Evolutionary conservation across 2,797 vertebrate species (phyloP).

Genomic region (Pantherophis alleghaniensis): DNA sequence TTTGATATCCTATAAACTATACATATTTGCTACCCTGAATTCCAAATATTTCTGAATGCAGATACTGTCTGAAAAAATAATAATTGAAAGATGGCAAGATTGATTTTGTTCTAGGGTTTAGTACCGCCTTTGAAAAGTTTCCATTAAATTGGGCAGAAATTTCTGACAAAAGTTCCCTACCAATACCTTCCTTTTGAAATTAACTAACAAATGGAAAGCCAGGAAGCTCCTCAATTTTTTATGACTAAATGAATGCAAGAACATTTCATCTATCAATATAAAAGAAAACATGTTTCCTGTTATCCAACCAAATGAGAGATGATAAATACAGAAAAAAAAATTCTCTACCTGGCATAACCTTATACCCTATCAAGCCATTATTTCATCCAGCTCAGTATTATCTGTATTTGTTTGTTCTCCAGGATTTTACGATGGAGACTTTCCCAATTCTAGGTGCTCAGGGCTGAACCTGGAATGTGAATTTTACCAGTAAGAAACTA

Average conservation of each 20-base stretch:
- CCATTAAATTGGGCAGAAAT: not conserved
- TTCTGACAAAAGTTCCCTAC: not conserved
- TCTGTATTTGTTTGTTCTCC: not conserved
- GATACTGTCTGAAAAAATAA: conserved; percentile 4
- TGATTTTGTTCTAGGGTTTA: not conserved
- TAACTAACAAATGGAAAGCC: not conserved
- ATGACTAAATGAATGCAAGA: not conserved
- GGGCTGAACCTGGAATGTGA: not conserved
- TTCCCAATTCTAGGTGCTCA: not conserved
- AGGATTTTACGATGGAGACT: not conserved
- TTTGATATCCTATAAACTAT: conserved; percentile 30
- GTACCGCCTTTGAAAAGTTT: not conserved
- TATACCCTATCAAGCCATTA: not conserved
- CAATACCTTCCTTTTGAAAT: not conserved
- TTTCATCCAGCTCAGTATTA: not conserved
- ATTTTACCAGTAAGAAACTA: not conserved
- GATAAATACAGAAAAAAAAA: not conserved
- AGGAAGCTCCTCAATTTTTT: not conserved
- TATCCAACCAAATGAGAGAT: not conserved
- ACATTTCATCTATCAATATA: not conserved
- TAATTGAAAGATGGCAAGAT: not conserved
- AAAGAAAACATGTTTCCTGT: not conserved
- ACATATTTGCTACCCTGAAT: conserved; percentile 30
- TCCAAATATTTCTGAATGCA: conserved; percentile 1
- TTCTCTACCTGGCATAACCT: not conserved